Evolutionary conservation across 2,797 vertebrate genomes (phyloP).

Genomic region (Gymnothorax reevesii): DNA sequence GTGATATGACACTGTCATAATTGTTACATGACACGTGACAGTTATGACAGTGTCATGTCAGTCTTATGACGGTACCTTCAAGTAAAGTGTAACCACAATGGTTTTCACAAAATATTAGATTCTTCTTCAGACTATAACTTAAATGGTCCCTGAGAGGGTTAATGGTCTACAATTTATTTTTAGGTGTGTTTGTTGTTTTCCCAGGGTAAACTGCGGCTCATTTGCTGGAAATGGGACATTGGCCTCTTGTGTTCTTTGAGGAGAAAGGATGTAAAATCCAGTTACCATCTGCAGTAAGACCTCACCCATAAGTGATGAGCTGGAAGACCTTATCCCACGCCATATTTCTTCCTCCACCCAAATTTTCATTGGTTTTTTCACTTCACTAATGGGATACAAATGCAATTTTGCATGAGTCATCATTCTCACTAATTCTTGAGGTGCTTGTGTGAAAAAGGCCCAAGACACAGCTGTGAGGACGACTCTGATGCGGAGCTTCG

Average conservation of each 20-base stretch:
- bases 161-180: not conserved
- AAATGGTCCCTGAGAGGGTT: too few relatives aligned
- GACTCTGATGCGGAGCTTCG: not conserved
- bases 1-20: too few relatives aligned
- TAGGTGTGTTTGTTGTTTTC: not conserved
- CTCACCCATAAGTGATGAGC: not conserved
- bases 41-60: too few relatives aligned
- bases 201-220: not conserved
- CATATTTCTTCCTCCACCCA: not conserved
- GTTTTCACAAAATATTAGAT: too few relatives aligned
- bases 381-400: not conserved
- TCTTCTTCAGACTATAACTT: too few relatives aligned
- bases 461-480: not conserved
- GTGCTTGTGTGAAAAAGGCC: not conserved
- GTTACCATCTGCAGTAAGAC: not conserved
- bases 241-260: not conserved
- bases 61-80: too few relatives aligned
- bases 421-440: not conserved
- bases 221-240: not conserved
- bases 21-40: too few relatives aligned
- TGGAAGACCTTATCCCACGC: not conserved
- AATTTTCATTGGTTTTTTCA: not conserved
- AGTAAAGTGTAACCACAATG: too few relatives aligned
- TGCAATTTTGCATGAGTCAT: not conserved
- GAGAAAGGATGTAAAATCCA: not conserved